Evolutionary conservation across 1,140 invertebrate genomes (phyloP), one percentile per base, ranked within the genome.

Genomic region (Wasmannia auropunctata): DNA sequence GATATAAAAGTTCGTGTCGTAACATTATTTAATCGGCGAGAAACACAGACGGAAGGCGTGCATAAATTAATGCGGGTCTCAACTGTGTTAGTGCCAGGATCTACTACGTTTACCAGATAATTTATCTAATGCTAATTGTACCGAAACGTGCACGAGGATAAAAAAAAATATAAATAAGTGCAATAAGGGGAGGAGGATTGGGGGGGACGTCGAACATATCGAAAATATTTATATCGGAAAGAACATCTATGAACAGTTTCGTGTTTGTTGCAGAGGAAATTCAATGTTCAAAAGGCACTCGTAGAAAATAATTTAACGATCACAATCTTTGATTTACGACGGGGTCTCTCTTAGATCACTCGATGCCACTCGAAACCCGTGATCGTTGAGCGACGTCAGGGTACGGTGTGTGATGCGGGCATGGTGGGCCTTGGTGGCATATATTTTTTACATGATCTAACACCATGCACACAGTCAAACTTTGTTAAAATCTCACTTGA

Each of bases 241-340:
- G 79, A 92, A 92, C 86, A 90, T 86, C 84, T 86, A 91, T 77
- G 77, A 87, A 83, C 28, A 56, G 54, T 60, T 58, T 69, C 51
- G 86, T 91, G 80, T 89, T 89, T 88, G 67, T 91, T 86, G 87
- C 88, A 90, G 84, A 91, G 89, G 79, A 88, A 92, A 85, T 91
- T 92, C 93, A 93, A 93, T 89, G 86, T 90, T 93, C 91, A 93
- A 94, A 95, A 95, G 94, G 94, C 94, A 95, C 94, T 95, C 93
- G 92, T 95, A 93, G 92, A 94, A 94, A 95, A 93, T 90, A 94
- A 93, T 91, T 90, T 88, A 93, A 94, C 90, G 91, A 90, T 92
- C 88, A 92, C 81, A 92, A 88, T 90, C 70, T 91, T 92, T 91
- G 86, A 91, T 80, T 92, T 88, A 92, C 88, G 90, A 86, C 87